These are phyloP conservation scores for Pedionomus torquatus DNA, from an alignment of 2,113 vertebrate genomes.

Conservation along the genomic window DNA sequence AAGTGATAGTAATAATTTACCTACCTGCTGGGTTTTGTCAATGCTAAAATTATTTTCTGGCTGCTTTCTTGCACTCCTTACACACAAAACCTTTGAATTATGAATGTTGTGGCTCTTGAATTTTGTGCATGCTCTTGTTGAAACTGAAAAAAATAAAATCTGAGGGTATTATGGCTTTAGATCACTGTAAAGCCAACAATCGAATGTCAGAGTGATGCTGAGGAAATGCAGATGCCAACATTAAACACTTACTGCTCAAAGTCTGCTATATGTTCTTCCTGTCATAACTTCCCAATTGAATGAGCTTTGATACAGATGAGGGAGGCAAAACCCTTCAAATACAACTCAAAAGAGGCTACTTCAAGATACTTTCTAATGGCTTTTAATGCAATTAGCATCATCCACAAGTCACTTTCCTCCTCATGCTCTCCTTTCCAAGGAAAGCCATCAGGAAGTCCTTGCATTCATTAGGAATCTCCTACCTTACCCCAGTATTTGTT, in stretches of 20 bases:
- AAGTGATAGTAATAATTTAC: neutral
- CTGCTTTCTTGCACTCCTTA: neutral
- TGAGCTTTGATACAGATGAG: neutral
- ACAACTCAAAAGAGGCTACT: neutral
- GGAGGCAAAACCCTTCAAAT: neutral
- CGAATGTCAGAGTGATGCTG: neutral
- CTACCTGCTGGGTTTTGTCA: neutral
- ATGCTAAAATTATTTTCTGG: neutral
- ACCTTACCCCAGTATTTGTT: neutral
- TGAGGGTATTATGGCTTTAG: neutral
- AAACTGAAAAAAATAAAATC: neutral
- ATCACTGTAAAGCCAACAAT: neutral
- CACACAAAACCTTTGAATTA: neutral
- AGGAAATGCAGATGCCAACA: slow-evolving; percentile 22
- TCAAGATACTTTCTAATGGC: neutral
- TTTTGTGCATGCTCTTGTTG: neutral
- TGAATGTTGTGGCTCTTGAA: neutral
- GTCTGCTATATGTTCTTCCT: neutral
- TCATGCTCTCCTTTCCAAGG: neutral
- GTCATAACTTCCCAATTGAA: neutral
- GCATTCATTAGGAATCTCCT: neutral
- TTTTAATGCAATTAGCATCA: neutral
- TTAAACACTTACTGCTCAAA: neutral
- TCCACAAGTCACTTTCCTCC: neutral
- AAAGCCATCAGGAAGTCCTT: neutral